These are phyloP conservation scores for Oscheius onirici DNA, from an alignment of 2,888 invertebrate genomes.

Conservation along the genomic window DNA sequence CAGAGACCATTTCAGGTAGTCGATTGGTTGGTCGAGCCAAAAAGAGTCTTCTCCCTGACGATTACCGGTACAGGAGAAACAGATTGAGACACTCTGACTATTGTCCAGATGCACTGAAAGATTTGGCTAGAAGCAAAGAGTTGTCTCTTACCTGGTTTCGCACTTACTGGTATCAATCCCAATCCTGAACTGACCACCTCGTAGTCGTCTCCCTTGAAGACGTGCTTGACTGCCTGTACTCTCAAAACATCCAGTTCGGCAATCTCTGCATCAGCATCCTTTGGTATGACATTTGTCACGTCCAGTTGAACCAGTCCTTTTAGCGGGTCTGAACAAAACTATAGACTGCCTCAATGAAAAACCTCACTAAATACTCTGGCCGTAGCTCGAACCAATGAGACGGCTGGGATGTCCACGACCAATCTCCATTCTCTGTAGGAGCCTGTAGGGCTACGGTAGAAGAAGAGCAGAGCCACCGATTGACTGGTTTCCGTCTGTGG, in stretches of 20 bases:
- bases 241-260: constrained; percentile 49
- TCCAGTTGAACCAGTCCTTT: constrained; percentile 18
- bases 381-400: constrained; percentile 32
- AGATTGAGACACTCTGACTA: constrained; percentile 35
- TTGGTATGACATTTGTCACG: constrained; percentile 3
- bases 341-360: constrained; percentile 31
- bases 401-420: constrained; percentile 38
- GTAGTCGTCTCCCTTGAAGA: background rate
- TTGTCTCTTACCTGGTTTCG: constrained; percentile 4
- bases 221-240: constrained; percentile 34
- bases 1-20: constrained; percentile 39
- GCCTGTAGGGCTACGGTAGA: constrained; percentile 50
- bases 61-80: constrained; percentile 23
- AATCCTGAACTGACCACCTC: background rate
- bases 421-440: constrained; percentile 51
- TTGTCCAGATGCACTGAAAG: constrained; percentile 36
- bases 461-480: constrained; percentile 45
- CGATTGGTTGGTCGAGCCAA: constrained; percentile 20
- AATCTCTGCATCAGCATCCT: constrained; percentile 46
- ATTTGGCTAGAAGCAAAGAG: background rate
- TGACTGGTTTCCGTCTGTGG: background rate
- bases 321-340: background rate
- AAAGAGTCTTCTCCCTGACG: background rate
- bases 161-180: background rate
- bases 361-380: constrained; percentile 37